Base-by-base conservation (phyloP, 2,797 vertebrate species). In the Phylloscopus collybita region DNA sequence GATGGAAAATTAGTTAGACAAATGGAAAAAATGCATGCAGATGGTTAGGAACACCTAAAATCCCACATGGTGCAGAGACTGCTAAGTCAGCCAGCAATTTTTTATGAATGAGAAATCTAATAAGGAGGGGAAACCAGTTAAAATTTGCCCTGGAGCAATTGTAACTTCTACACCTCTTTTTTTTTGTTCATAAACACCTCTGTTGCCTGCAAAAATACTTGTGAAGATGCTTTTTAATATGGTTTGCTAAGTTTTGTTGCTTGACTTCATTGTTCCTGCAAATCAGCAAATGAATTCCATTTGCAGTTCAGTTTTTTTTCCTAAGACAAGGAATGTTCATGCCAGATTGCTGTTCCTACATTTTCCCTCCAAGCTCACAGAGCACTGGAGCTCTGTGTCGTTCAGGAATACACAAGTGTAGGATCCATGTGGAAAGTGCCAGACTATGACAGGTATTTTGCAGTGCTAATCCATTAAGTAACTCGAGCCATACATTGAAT, bases 21-120 rank as follows among this genome's bases (percentile, higher is more conserved):
- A 92, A 84, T 56, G 64, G n/a, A 90, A 78, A 78, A 90, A 85
- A 78, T 57, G 51, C 22, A 32, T 38, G 7, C 57, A 78, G 81
- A 88, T 92, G 80, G 82, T 88, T 93, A 83, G 84, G 79, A 88
- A 73, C 59, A 89, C 91, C 84, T 85, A 82, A 90, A 94, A 88
- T 93, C 72, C 85, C 91, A 81, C 57, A 36, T 92, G 91, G 67
- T 78, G 44, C 80, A 75, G 53, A 44, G 78, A 42, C 73, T 92
- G 83, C 86, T 85, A 90, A 95, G 75, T 66, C 90, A 90, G 86
- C 94, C 80, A 94, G 84, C 76, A 74, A 29, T 87, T 86, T 87
- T 93, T 95, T 95, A 79, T 93, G 91, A 97, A 95, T 90, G 92
- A 93, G 95, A 92, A 95, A 87, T 80, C 74, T 92, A 83, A 91